Evolutionary conservation across 2,888 invertebrate genomes (phyloP), one percentile per base, ranked within the genome.

Genomic region (Yponomeuta sedellus): DNA sequence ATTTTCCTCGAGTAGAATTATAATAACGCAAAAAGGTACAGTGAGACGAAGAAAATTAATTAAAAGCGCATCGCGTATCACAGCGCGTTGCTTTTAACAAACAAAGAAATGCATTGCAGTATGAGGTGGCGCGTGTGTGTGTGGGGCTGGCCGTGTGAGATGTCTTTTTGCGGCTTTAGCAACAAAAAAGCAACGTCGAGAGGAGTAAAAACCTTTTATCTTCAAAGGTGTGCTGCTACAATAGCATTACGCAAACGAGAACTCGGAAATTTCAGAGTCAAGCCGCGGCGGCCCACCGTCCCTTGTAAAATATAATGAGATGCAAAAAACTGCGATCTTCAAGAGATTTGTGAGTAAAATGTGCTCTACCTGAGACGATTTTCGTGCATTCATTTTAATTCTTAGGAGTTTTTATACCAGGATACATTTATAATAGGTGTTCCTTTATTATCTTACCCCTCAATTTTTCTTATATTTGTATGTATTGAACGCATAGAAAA

Each of bases 191-290:
- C 74, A 75, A 73, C 75, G 75, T 75, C n/a, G 64, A 56, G 64
- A 25, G 56, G 57, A 64, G 64, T 34, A 64, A 64, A 57, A 56
- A 64, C 77, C 79, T 82, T 83, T 83, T 83, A 81, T 81, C 81
- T 81, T 79, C 80, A 80, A 81, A 85, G 82, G 81, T 85, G 83
- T 78, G 78, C 74, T 72, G 78, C 78, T 77, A 85, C 82, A 86
- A 83, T 82, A 76, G 78, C 74, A 78, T 82, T 78, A 81, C 78
- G 77, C 78, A 82, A 83, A 82, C 79, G 82, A 80, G 83, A 81
- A 76, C 77, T 78, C 74, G 77, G 78, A 79, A 82, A 79, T 82
- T 80, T 78, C 78, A 78, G 73, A 56, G 64, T 25, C 64, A 57
- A 56, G 76, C 74, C 76, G 74, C 75, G 71, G 75, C 70, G 73